Evolutionary conservation across 2,113 vertebrate species (phyloP).

Genomic region (Ginglymostoma cirratum): DNA sequence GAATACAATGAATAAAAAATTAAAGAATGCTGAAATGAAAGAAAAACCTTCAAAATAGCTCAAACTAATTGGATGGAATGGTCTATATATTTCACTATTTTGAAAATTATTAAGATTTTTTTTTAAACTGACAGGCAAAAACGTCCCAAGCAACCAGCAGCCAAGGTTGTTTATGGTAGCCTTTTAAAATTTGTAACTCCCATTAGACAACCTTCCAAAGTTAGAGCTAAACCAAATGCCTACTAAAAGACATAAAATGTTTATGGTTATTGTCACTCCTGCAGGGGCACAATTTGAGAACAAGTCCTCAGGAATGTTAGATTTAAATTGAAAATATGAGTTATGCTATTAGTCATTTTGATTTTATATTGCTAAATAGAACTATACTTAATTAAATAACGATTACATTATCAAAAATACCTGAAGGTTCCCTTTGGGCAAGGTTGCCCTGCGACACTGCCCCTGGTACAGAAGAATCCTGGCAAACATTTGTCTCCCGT

Average conservation of each 20-base stretch:
- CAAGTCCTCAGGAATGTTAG: background rate
- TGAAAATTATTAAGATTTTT: background rate
- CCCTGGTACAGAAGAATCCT: conserved; percentile 68
- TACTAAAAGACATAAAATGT: background rate
- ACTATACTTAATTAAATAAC: background rate
- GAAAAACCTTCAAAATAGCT: background rate
- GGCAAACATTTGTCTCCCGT: conserved; percentile 60
- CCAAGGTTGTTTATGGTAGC: background rate
- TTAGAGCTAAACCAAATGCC: background rate
- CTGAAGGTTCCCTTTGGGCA: conserved; percentile 68
- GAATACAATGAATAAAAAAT: background rate
- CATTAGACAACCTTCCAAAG: background rate
- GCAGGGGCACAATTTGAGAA: background rate
- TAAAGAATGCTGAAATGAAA: background rate
- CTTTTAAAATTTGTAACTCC: background rate
- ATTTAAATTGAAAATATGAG: background rate
- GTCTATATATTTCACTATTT: background rate
- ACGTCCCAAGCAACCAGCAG: background rate
- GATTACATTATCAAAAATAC: background rate
- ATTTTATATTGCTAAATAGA: background rate
- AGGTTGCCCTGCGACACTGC: conserved; percentile 56
- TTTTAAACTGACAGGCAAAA: background rate
- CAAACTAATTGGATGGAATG: background rate
- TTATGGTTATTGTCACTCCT: background rate
- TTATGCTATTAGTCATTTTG: background rate